phyloP scores from a whole-genome alignment of 2,113 vertebrate genomes.

The Meriones unguiculatus region DNA sequence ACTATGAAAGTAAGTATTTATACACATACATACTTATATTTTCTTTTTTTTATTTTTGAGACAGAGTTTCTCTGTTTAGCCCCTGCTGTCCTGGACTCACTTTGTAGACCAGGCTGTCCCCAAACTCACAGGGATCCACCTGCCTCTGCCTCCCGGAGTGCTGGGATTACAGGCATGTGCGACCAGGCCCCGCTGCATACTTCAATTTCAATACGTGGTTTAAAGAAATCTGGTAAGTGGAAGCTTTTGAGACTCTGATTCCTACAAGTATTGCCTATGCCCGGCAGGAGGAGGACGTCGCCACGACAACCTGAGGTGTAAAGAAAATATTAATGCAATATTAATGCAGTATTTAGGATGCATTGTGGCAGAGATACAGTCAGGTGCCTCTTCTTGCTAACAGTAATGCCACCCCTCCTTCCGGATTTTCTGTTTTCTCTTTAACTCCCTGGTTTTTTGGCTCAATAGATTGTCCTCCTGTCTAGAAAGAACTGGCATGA shows the following conservation, averaged over 20 bases:
- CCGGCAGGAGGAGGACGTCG: neutral
- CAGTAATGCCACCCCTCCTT: neutral
- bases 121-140: too few relatives aligned
- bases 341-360: conserved; percentile 2
- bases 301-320: neutral
- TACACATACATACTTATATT: neutral
- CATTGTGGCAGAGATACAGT: conserved; percentile 1
- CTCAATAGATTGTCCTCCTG: conserved; percentile 46
- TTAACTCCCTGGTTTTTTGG: neutral
- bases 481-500: neutral
- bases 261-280: neutral
- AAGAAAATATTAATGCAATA: neutral
- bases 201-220: neutral
- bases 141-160: too few relatives aligned
- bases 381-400: conserved; percentile 15
- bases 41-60: too few relatives aligned
- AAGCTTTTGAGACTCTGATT: neutral
- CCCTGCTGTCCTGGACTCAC: too few relatives aligned
- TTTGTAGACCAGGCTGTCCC: too few relatives aligned
- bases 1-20: neutral
- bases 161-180: too few relatives aligned
- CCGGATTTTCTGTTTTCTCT: neutral
- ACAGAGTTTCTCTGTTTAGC: too few relatives aligned
- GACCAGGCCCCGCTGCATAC: too few relatives aligned
- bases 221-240: neutral